Conservation (phyloP, 2,797 vertebrate species). For the Decapterus maruadsi region DNA sequence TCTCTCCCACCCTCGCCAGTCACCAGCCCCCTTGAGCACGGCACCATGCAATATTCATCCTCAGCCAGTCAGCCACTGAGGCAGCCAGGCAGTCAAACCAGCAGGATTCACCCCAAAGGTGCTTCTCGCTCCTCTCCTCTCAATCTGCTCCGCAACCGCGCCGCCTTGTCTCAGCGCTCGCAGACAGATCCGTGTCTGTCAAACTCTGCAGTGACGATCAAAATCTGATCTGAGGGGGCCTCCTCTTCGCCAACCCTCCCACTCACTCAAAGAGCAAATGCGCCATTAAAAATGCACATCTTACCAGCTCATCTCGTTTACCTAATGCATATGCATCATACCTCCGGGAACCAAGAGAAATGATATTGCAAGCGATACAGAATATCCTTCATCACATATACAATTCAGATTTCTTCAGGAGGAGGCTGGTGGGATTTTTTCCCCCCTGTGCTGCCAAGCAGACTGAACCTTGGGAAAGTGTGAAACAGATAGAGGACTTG, state of each 20-base stretch:
- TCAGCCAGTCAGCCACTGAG: slow-evolving; percentile 70
- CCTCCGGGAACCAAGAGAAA: slow-evolving; percentile 80
- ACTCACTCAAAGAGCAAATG: slow-evolving; percentile 85
- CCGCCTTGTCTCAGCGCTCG: slow-evolving; percentile 70
- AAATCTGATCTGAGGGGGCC: slow-evolving; percentile 75
- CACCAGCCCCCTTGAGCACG: slow-evolving; percentile 77
- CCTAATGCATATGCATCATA: slow-evolving; percentile 87
- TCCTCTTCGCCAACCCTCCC: slow-evolving; percentile 70
- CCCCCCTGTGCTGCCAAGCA: slow-evolving; percentile 48
- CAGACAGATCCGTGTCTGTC: slow-evolving; percentile 76
- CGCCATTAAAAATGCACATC: slow-evolving; percentile 86
- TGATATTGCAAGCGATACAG: slow-evolving; percentile 80
- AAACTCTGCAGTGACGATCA: slow-evolving; percentile 80
- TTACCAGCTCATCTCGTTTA: slow-evolving; percentile 82
- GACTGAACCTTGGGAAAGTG: slow-evolving; percentile 77
- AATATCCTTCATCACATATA: slow-evolving; percentile 79
- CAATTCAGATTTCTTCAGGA: slow-evolving; percentile 82
- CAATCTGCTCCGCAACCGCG: slow-evolving; percentile 76
- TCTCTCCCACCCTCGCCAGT: slow-evolving; percentile 75
- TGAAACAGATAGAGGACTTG: slow-evolving; percentile 79
- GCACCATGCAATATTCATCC: slow-evolving; percentile 86
- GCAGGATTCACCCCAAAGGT: slow-evolving; percentile 79
- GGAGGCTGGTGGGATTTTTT: slow-evolving; percentile 50
- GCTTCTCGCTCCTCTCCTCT: slow-evolving; percentile 67
- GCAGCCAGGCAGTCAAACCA: slow-evolving; percentile 70